Evolutionary conservation across 2,888 invertebrate species (phyloP).

Genomic region (Netelia fuscicornis): DNA sequence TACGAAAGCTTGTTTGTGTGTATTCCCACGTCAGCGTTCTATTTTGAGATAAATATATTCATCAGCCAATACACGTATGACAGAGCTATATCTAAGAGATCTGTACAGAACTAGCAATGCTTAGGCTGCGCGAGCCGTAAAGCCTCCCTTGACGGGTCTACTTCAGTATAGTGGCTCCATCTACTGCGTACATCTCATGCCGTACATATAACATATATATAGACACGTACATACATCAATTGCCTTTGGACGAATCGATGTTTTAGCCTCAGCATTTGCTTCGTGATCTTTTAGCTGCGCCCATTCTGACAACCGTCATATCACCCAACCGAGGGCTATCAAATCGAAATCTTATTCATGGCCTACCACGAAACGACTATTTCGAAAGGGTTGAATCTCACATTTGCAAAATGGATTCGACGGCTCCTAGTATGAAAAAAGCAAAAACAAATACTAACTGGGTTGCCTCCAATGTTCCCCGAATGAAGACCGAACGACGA

Average conservation of each 20-base stretch:
- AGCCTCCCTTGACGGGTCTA: slow-evolving; percentile 30
- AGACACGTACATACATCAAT: slow-evolving; percentile 72
- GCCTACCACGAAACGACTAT: slow-evolving; percentile 6
- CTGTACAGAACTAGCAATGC: slow-evolving; percentile 38
- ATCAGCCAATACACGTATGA: slow-evolving; percentile 66
- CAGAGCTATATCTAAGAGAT: not conserved
- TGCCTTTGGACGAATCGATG: slow-evolving; percentile 77
- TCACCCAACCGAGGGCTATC: slow-evolving; percentile 67
- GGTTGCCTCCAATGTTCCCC: too few relatives aligned
- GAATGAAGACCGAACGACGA: too few relatives aligned
- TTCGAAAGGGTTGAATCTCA: too few relatives aligned
- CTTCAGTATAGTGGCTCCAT: slow-evolving; percentile 8
- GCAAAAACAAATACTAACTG: too few relatives aligned
- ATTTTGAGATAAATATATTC: slow-evolving; percentile 75
- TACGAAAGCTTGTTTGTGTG: not conserved
- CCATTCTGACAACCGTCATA: slow-evolving; percentile 54
- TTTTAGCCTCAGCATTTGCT: slow-evolving; percentile 58
- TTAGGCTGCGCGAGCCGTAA: slow-evolving; percentile 30
- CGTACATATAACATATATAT: not conserved
- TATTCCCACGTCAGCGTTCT: slow-evolving; percentile 64
- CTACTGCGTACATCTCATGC: not conserved
- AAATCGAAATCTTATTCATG: slow-evolving; percentile 32
- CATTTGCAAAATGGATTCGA: too few relatives aligned
- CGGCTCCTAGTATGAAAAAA: too few relatives aligned
- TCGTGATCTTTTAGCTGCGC: slow-evolving; percentile 22